A percentile compares a stretch with the other conserved stretches of the same genome.
phyloP scores from a whole-genome alignment of 1,140 invertebrate species.

The Drosophila tani region DNA sequence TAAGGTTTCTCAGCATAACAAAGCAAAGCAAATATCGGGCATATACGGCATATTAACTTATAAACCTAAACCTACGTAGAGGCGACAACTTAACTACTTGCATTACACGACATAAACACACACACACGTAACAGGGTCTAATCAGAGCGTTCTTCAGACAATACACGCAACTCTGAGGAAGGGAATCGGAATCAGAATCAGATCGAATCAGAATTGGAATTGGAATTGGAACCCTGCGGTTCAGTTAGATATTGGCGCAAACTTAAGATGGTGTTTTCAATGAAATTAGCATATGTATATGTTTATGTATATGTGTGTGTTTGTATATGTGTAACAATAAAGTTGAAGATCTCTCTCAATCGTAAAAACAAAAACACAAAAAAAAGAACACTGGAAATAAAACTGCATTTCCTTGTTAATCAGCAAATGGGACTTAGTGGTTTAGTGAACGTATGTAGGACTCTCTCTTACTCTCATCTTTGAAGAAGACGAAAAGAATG shows the following conservation, averaged over 20 bases:
- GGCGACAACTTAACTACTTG: slow-evolving; percentile 55
- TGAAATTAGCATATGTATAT: slow-evolving; percentile 57
- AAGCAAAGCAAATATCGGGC: slow-evolving; percentile 51
- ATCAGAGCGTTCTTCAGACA: slow-evolving; percentile 41
- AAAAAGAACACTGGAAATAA: slow-evolving; percentile 4
- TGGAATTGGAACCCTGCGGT: slow-evolving; percentile 18
- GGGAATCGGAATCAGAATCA: slow-evolving; percentile 31
- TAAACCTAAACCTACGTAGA: slow-evolving; percentile 61
- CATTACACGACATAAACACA: slow-evolving; percentile 47
- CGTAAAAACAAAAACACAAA: slow-evolving; percentile 24
- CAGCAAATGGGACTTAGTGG: slow-evolving; percentile 26
- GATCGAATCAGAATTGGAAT: slow-evolving; percentile 3
- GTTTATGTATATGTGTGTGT: slow-evolving; percentile 69
- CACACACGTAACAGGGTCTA: slow-evolving; percentile 28
- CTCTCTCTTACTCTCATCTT: slow-evolving; percentile 60
- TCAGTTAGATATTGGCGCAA: slow-evolving; percentile 46
- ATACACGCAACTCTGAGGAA: slow-evolving; percentile 27
- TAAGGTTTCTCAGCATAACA: slow-evolving; percentile 78
- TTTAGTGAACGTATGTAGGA: slow-evolving; percentile 34
- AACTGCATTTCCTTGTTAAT: slow-evolving; percentile 35
- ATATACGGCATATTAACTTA: slow-evolving; percentile 51
- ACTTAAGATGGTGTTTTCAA: slow-evolving; percentile 49
- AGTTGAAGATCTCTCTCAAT: slow-evolving; percentile 43
- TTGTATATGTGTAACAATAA: slow-evolving; percentile 71
- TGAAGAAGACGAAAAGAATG: slow-evolving; percentile 69